Base-by-base conservation (phyloP, 1,140 invertebrate species). In the Drosophila rufa region DNA sequence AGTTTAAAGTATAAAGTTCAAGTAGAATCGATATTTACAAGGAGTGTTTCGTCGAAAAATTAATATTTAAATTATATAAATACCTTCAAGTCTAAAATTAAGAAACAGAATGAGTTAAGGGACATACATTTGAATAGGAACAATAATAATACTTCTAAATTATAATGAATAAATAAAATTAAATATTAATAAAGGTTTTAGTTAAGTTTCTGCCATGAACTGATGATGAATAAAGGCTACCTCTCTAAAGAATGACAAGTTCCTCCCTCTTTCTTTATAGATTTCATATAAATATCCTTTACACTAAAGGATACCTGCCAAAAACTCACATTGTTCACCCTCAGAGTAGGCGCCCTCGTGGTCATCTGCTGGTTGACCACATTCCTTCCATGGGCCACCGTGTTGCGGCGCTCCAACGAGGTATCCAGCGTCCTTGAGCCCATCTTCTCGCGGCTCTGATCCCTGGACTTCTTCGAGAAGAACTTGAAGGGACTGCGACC, bases 401-500 rank as follows among this genome's bases (percentile, higher is more conserved):
- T 92, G 14, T 92, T 92, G 8, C 92, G 66, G 14, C 92, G 87
- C 36, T 92, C 92, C 57, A 92, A 19, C 4, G 89, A 84, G 3
- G 80, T 79, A 45, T 92, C 92, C n/a, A 50, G 64, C 2, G 71
- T 62, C 47, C 80, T 38, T 11, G 64, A 53, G 4, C 77, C 67
- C 66, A 68, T 82, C 47, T 93, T 93, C 19, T 93, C 92, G 43
- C 91, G 92, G 9, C 92, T 92, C 67, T 92, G 91, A 58, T 92
- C 91, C 0, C 92, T 82, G 0, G 91, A 91, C 43, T 93, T 93
- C 62, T 92, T 93, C 1, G 92, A 93, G 56, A 93, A 93, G 68
- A 93, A 97, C 96, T 97, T 96, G 93, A 98, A 98, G 25, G 97
- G 97, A 40, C 97, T 98, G 81, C 97, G 95, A 47, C 97, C 97